Conservation (phyloP, 2,113 vertebrate species). For the Percina caprodes region DNA sequence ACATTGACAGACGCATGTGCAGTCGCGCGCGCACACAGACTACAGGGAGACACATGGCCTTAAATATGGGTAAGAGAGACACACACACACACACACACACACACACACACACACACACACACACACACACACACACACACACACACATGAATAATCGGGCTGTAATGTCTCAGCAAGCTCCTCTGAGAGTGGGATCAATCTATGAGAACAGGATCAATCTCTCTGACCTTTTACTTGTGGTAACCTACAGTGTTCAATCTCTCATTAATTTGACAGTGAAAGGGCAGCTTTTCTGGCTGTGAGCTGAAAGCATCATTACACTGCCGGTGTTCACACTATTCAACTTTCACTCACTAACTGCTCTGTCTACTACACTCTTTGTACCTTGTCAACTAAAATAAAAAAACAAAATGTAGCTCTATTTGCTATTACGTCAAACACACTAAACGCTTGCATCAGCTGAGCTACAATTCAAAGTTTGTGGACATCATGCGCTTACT, state of each 20-base stretch:
- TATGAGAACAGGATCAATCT: slow-evolving; percentile 70
- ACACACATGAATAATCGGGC: slow-evolving; percentile 32
- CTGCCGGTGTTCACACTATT: slow-evolving; percentile 25
- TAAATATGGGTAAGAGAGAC: too few species aligned
- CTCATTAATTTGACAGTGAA: slow-evolving; percentile 74
- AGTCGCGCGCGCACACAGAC: neutral
- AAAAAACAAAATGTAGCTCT: neutral
- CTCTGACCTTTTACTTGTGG: slow-evolving; percentile 70
- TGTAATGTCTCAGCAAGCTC: slow-evolving; percentile 57
- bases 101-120: slow-evolving; percentile 25
- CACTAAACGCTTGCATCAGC: neutral
- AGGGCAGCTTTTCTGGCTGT: slow-evolving; percentile 62
- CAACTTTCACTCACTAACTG: slow-evolving; percentile 34
- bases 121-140: slow-evolving; percentile 12
- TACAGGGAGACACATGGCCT: too few species aligned
- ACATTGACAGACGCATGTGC: neutral
- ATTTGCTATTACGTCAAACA: neutral
- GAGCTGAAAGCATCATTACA: slow-evolving; percentile 28
- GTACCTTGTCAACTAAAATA: slow-evolving; percentile 1
- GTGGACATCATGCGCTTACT: neutral
- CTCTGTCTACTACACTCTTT: slow-evolving; percentile 13
- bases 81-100: slow-evolving; percentile 11
- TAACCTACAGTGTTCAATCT: slow-evolving; percentile 64
- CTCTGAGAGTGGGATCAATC: slow-evolving; percentile 62
- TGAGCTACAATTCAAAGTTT: slow-evolving; percentile 1